A percentile compares a stretch with the other conserved stretches of the same genome.
These are phyloP conservation scores for Phalacrocorax carbo DNA, from an alignment of 2,113 vertebrate genomes.

Conservation along the genomic window DNA sequence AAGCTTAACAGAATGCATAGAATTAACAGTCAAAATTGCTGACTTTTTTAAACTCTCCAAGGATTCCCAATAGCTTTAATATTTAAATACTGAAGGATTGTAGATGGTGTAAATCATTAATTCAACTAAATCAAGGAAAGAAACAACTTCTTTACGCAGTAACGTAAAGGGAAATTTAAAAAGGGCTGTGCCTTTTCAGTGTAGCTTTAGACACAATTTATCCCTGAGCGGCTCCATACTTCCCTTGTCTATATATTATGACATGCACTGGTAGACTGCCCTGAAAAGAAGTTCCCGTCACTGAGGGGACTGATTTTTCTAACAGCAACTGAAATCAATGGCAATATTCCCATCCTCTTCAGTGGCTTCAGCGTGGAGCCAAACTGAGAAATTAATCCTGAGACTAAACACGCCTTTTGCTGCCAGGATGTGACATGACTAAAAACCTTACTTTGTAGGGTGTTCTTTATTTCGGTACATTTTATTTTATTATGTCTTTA, in stretches of 20 bases:
- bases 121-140: background rate
- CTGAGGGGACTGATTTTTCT: background rate
- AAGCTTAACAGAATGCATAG: background rate
- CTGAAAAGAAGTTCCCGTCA: background rate
- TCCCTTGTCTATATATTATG: background rate
- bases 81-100: background rate
- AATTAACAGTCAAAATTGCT: background rate
- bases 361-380: background rate
- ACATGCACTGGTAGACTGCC: background rate
- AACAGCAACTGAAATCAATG: background rate
- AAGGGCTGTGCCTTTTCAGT: background rate
- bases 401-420: background rate
- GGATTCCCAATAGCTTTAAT: background rate
- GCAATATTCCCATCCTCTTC: background rate
- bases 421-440: background rate
- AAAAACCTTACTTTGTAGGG: background rate
- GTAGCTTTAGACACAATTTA: background rate
- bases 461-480: background rate
- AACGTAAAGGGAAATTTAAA: background rate
- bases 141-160: background rate
- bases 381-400: conserved; percentile 23
- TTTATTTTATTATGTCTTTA: background rate
- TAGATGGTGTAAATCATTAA: background rate
- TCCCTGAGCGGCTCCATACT: background rate
- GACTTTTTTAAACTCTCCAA: background rate